These are phyloP conservation scores for Salvelinus namaycush DNA, from an alignment of 2,113 vertebrate species.

Conservation along the genomic window DNA sequence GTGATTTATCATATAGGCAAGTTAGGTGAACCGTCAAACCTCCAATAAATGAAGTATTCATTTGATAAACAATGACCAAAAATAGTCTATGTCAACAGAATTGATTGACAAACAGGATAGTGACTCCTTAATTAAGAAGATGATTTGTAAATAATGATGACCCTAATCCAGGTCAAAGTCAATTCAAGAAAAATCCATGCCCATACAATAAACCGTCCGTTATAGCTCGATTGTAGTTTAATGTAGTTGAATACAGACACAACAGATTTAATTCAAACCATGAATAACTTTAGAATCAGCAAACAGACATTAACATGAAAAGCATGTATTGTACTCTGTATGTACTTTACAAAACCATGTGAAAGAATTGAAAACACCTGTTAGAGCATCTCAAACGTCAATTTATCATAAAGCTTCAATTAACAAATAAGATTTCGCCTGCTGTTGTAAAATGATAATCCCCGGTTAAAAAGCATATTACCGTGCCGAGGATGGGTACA, in stretches of 20 bases:
- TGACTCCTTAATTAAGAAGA: not conserved
- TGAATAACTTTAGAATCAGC: no score
- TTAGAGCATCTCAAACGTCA: constrained; percentile 58
- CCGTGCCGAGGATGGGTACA: constrained; percentile 36
- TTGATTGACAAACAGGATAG: not conserved
- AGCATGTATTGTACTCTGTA: not conserved
- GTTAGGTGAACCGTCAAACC: not conserved
- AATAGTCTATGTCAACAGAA: not conserved
- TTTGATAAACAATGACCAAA: not conserved
- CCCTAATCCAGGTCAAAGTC: constrained; percentile 36
- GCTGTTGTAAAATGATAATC: not conserved
- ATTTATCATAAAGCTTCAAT: constrained; percentile 2
- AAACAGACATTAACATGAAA: not conserved
- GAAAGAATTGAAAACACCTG: constrained; percentile 64
- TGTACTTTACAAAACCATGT: not conserved
- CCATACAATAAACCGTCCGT: no score
- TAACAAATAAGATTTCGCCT: constrained; percentile 17
- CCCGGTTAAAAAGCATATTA: constrained; percentile 38
- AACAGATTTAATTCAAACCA: no score
- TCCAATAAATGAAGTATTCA: not conserved
- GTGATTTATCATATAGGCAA: constrained; percentile 1
- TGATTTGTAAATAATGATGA: constrained; percentile 8
- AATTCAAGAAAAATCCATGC: not conserved
- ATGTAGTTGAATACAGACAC: no score
- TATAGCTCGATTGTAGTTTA: no score